Evolutionary conservation across 2,888 invertebrate genomes (phyloP).

Genomic region (Ischnura elegans): DNA sequence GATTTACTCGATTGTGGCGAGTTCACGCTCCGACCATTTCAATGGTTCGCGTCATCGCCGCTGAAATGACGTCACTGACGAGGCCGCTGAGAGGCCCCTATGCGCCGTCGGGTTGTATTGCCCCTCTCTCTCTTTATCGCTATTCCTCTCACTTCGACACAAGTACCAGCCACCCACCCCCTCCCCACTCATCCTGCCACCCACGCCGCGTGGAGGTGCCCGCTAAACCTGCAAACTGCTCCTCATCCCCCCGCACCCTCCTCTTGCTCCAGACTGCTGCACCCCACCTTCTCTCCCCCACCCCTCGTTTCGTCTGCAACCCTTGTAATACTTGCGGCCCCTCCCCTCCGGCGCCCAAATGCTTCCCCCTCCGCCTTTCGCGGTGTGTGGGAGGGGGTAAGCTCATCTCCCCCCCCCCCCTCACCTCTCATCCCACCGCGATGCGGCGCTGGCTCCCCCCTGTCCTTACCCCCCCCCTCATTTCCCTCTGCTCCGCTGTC

Average conservation of each 20-base stretch:
- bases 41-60: slow-evolving; percentile 24
- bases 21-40: not conserved
- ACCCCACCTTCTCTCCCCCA: not conserved
- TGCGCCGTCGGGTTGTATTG: too few species aligned
- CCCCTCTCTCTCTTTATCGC: not conserved
- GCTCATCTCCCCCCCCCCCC: not conserved
- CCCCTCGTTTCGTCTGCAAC: not conserved
- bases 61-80: slow-evolving; percentile 14
- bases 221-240: not conserved
- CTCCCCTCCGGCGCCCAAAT: not conserved
- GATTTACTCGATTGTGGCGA: not conserved
- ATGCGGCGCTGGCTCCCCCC: not conserved
- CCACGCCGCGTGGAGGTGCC: not conserved
- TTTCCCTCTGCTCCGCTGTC: slow-evolving; percentile 58
- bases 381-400: not conserved
- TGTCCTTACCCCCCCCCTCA: not conserved
- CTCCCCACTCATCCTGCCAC: not conserved
- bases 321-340: slow-evolving; percentile 8
- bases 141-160: not conserved
- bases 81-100: not conserved
- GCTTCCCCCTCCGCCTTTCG: not conserved
- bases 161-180: not conserved
- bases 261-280: not conserved
- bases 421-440: not conserved
- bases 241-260: not conserved